phyloP scores from a whole-genome alignment of 1,140 invertebrate species.

The Theocolax elegans region DNA sequence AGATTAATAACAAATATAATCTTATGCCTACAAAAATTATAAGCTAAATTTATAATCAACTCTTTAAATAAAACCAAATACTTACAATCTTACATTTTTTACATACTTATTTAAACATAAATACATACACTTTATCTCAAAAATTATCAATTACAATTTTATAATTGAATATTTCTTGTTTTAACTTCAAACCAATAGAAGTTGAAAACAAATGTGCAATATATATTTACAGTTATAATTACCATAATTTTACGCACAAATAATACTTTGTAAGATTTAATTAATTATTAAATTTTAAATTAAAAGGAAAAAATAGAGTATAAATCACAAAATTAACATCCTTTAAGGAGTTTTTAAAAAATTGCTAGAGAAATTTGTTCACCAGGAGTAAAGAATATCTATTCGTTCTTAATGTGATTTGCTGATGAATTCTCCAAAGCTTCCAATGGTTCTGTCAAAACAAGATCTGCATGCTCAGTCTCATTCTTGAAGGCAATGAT shows the following conservation, averaged over 20 bases:
- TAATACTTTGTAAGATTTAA: background rate
- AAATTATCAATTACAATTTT: no score
- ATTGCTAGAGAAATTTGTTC: slow-evolving; percentile 41
- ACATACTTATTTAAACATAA: no score
- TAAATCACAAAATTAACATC: background rate
- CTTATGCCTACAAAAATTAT: no score
- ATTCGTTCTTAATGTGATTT: slow-evolving; percentile 63
- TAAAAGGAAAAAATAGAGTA: background rate
- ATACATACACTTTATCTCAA: no score
- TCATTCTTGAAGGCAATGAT: slow-evolving; percentile 72
- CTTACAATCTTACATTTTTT: no score
- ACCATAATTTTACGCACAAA: background rate
- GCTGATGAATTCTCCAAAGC: slow-evolving; percentile 55
- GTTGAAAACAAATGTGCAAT: no score
- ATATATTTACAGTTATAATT: background rate
- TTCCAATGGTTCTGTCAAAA: slow-evolving; percentile 58
- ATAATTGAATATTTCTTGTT: no score
- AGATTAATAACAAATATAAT: no score
- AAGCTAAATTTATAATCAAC: no score
- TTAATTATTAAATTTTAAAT: background rate
- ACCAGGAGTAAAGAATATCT: slow-evolving; percentile 42
- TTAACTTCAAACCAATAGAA: no score
- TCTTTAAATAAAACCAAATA: no score
- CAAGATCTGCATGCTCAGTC: slow-evolving; percentile 55
- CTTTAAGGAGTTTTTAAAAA: slow-evolving; percentile 21